These are phyloP conservation scores for Stenolophus ochropezus DNA, from an alignment of 2,888 invertebrate species.

Conservation along the genomic window DNA sequence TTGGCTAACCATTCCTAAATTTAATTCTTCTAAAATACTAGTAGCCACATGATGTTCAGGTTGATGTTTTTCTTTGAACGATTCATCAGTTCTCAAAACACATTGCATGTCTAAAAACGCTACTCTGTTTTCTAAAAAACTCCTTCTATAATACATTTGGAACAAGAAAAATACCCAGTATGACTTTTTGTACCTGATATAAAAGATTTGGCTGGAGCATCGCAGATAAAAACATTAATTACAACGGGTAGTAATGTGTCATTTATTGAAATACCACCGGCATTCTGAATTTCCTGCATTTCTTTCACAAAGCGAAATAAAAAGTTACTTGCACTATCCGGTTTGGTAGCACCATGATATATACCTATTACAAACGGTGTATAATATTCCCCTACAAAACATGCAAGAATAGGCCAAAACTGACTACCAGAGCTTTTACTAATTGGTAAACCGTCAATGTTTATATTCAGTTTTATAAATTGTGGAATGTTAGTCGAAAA, in stretches of 20 bases:
- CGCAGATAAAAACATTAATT: conserved; percentile 60
- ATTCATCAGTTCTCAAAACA: conserved; percentile 55
- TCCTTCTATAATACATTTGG: conserved; percentile 59
- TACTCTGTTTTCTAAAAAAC: conserved; percentile 53
- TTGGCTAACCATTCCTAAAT: not conserved
- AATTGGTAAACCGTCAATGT: too few relatives aligned
- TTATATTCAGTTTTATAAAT: conserved; percentile 1
- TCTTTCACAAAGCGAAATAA: conserved; percentile 59
- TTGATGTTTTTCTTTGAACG: conserved; percentile 55
- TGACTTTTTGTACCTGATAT: conserved; percentile 61
- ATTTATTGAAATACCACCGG: conserved; percentile 46
- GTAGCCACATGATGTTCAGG: conserved; percentile 62
- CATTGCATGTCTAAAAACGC: conserved; percentile 32
- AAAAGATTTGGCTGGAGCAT: conserved; percentile 63
- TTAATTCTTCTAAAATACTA: not conserved
- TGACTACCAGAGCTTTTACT: too few relatives aligned
- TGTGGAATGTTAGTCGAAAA: not conserved
- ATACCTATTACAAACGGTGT: conserved; percentile 52
- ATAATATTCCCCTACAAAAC: conserved; percentile 4
- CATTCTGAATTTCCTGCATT: conserved; percentile 37
- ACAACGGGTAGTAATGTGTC: conserved; percentile 27
- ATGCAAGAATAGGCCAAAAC: conserved; percentile 62
- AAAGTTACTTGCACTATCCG: conserved; percentile 55
- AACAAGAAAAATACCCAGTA: conserved; percentile 62
- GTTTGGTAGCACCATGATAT: conserved; percentile 47